phyloP scores from a whole-genome alignment of 2,888 invertebrate genomes.

The Eucriotettix oculatus region DNA sequence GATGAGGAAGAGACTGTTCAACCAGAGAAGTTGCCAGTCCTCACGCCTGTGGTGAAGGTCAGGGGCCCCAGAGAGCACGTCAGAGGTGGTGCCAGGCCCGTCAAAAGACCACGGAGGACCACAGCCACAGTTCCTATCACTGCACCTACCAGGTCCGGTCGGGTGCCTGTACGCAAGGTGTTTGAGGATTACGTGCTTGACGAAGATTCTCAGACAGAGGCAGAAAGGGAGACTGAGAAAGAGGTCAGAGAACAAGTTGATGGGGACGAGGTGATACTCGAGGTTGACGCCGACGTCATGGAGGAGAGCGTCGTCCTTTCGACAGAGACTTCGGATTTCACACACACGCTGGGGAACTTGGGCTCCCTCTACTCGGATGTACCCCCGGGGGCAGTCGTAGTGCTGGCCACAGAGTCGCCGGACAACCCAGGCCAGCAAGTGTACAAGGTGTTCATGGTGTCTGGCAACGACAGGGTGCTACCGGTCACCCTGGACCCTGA shows the following conservation, averaged over 20 bases:
- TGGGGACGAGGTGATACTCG: background rate
- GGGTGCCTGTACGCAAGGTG: background rate
- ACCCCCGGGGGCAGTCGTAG: constrained; percentile 9
- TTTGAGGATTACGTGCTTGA: background rate
- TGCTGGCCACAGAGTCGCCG: constrained; percentile 7
- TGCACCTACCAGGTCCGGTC: background rate
- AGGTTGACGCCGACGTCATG: background rate
- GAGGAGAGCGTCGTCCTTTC: background rate
- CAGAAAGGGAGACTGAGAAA: background rate
- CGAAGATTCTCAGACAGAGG: background rate
- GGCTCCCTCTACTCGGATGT: constrained; percentile 2
- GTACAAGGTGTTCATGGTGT: constrained; percentile 12
- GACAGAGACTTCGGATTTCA: background rate
- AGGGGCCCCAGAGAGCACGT: too few species aligned
- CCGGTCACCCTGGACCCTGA: too few species aligned
- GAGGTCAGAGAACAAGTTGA: background rate
- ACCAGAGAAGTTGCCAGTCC: too few species aligned
- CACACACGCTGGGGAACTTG: background rate
- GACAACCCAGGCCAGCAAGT: constrained; percentile 3
- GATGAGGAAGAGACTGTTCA: too few species aligned
- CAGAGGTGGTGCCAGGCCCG: too few species aligned
- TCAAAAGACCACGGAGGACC: too few species aligned
- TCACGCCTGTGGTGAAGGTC: too few species aligned
- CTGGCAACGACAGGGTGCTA: background rate
- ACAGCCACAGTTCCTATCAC: too few species aligned